phyloP scores from a whole-genome alignment of 2,888 invertebrate species.

The Mythimna loreyi region DNA sequence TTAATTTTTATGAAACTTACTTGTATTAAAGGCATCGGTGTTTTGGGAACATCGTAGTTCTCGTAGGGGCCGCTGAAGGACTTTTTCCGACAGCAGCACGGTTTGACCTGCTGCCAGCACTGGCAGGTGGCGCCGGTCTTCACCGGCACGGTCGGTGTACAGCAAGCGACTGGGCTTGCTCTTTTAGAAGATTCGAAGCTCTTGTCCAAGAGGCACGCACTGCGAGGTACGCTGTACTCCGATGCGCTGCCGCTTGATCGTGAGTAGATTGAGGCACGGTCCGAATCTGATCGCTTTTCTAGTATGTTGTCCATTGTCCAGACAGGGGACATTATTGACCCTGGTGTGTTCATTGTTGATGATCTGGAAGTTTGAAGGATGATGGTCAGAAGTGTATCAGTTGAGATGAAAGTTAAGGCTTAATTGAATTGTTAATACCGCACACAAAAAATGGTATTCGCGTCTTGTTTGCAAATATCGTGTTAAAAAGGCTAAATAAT shows the following conservation, averaged over 20 bases:
- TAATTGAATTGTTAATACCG: too few species aligned
- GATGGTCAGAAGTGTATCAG: neutral
- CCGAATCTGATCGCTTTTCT: conserved; percentile 89
- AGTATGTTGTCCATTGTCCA: conserved; percentile 91
- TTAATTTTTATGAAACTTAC: conserved; percentile 64
- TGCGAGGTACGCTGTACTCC: conserved; percentile 92
- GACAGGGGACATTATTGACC: conserved; percentile 89
- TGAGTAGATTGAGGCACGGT: conserved; percentile 92
- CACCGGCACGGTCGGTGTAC: conserved; percentile 91
- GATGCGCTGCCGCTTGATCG: conserved; percentile 92
- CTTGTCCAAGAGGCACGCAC: conserved; percentile 84
- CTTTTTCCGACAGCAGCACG: conserved; percentile 84
- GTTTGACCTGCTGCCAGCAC: conserved; percentile 84
- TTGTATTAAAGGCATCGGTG: conserved; percentile 90
- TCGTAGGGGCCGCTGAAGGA: conserved; percentile 92
- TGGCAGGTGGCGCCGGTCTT: conserved; percentile 83
- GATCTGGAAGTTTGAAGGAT: conserved; percentile 85
- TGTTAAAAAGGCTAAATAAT: too few species aligned
- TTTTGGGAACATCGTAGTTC: conserved; percentile 95
- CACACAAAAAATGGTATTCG: too few species aligned
- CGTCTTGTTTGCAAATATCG: too few species aligned
- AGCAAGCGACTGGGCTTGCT: conserved; percentile 83
- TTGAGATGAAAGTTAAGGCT: too few species aligned
- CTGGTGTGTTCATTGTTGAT: conserved; percentile 90
- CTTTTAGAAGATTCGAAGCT: conserved; percentile 88